Base-by-base conservation (phyloP, 2,797 vertebrate species). In the Lithobates pipiens region DNA sequence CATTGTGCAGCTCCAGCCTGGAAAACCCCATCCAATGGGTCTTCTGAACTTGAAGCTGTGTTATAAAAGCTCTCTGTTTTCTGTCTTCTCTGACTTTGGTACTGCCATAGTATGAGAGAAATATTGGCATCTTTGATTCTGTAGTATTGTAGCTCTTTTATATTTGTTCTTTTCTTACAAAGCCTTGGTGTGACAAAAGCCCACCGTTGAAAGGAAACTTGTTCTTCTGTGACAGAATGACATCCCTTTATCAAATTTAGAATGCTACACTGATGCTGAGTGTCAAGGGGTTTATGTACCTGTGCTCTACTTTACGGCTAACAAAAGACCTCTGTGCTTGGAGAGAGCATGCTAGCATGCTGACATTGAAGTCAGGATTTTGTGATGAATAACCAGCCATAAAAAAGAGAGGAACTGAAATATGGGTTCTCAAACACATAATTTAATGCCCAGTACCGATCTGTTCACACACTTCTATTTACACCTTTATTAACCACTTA, bases 221-320 rank as follows among this genome's bases (percentile, higher is more conserved):
- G 70, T 42, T 72, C 25, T 18, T 44, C 70, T 23, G 34, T 72
- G 70, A 72, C 70, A 72, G 70, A 72, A 23, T n/a, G 18, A 39
- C 36, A 34, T 39, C 39, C 21, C 70, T 23, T 72, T 72, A 72
- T 21, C 34, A 42, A 21, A n/a, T 72, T 10, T 72, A 72, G n/a
- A n/a, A 42, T 42, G 70, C 36, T 39, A 39, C 6, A 36, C 69
- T 23, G 69, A 71, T 69, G 18, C 70, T 39, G 7, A n/a, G 36
- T 72, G 70, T 42, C 36, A 72, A 72, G 34, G 36, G 36, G 70
- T 72, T 72, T 72, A 42, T 72, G 70, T 72, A 72, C 36, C 70
- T 72, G 69, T 21, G 36, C 70, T 72, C 70, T 72, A 2, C 36
- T 72, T 72, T 72, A 42, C 36, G n/a, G 34, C 10, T 44, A 34